Evolutionary conservation across 2,113 vertebrate genomes (phyloP).

Genomic region (Choloepus hoffmanni): DNA sequence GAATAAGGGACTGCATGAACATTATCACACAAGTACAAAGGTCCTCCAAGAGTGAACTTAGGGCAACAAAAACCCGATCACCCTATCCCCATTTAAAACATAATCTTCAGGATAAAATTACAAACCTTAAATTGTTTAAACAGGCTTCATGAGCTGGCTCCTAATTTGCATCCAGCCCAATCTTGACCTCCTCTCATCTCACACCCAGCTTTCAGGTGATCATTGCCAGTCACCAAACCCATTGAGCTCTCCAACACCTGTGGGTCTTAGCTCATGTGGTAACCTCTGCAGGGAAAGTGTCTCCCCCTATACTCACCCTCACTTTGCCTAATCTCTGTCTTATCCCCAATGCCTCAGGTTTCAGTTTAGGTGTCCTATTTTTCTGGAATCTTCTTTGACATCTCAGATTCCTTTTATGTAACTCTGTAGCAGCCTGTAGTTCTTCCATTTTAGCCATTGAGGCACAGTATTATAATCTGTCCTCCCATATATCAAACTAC

Average conservation of each 20-base stretch:
- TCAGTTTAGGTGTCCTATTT: not conserved
- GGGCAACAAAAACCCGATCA: not conserved
- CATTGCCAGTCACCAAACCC: not conserved
- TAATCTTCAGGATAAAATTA: not conserved
- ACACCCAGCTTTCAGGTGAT: not conserved
- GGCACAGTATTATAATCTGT: not conserved
- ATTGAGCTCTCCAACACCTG: not conserved
- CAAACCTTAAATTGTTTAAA: not conserved
- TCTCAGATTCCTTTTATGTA: not conserved
- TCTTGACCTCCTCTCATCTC: not conserved
- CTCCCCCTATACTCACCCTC: fast-evolving
- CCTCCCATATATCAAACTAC: not conserved
- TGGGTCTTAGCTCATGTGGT: not conserved
- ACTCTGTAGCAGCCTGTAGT: not conserved
- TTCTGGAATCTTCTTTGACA: not conserved
- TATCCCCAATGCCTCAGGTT: not conserved
- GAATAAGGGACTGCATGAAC: not conserved
- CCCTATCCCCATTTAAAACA: not conserved
- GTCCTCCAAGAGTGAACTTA: not conserved
- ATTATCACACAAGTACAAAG: not conserved
- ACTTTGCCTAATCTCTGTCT: not conserved
- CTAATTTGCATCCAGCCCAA: not conserved
- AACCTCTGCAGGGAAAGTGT: not conserved
- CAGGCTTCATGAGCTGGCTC: not conserved
- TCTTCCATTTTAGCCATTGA: not conserved